These are phyloP conservation scores for Hypolimnas misippus DNA, from an alignment of 2,888 invertebrate genomes.

Conservation along the genomic window DNA sequence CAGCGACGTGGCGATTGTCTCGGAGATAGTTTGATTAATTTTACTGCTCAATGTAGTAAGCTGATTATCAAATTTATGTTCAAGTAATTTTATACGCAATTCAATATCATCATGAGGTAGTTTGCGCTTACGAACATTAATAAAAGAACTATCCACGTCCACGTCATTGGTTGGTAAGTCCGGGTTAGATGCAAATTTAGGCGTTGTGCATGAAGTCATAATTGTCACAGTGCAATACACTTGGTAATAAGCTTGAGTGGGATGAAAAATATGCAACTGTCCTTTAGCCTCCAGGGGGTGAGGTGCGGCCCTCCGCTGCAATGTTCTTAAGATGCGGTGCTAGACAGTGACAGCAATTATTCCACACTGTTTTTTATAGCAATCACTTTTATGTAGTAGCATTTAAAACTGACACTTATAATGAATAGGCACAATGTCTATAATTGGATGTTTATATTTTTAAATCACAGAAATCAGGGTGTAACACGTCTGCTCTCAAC, in stretches of 20 bases:
- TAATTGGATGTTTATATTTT: neutral
- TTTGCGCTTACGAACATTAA: constrained; percentile 1
- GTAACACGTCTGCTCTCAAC: neutral
- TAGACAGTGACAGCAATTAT: no score
- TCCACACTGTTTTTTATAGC: no score
- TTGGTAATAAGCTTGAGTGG: neutral
- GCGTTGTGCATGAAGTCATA: neutral
- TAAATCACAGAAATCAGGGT: neutral
- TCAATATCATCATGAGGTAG: neutral
- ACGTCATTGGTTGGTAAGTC: neutral
- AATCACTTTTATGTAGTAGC: no score
- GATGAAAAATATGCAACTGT: neutral
- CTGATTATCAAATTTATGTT: neutral
- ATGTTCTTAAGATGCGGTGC: no score
- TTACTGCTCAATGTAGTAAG: neutral
- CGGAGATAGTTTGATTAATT: neutral
- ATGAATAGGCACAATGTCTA: neutral
- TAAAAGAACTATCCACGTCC: neutral
- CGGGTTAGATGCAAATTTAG: neutral
- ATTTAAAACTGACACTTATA: no score
- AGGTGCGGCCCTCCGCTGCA: no score
- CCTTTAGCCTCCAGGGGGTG: no score
- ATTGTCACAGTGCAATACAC: neutral
- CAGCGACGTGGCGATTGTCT: neutral
- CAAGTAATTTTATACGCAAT: neutral